Conservation (phyloP, 2,888 invertebrate genomes). For the Chorisops tibialis region DNA sequence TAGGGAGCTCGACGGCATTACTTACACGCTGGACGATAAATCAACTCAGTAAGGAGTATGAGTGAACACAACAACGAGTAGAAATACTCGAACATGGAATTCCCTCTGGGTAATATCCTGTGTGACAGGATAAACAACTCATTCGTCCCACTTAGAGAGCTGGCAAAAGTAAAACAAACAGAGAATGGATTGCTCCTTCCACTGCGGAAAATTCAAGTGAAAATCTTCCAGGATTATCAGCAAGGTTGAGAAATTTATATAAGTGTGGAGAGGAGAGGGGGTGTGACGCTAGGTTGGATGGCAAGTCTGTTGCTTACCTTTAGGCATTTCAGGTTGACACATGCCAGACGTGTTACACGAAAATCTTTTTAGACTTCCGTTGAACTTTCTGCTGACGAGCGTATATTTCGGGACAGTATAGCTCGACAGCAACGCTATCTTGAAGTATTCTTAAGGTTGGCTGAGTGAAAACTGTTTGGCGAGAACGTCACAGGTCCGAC, state of each 20-base stretch:
- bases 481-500: not conserved
- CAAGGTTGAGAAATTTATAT: slow-evolving; percentile 17
- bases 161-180: slow-evolving; percentile 18
- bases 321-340: slow-evolving; percentile 29
- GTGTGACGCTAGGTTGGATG: not conserved
- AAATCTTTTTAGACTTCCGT: slow-evolving; percentile 28
- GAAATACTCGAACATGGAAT: slow-evolving; percentile 14
- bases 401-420: too few species aligned
- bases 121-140: slow-evolving; percentile 31
- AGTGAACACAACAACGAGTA: slow-evolving; percentile 6
- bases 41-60: slow-evolving; percentile 11
- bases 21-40: slow-evolving; percentile 22
- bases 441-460: slow-evolving; percentile 1
- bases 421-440: slow-evolving; percentile 4
- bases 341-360: slow-evolving; percentile 30
- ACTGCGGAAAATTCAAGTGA: not conserved
- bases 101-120: slow-evolving; percentile 28
- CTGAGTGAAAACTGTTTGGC: too few species aligned
- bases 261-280: not conserved
- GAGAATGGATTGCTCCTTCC: not conserved
- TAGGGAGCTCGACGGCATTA: slow-evolving; percentile 18
- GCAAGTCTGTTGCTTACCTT: slow-evolving; percentile 27
- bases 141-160: slow-evolving; percentile 24
- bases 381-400: not conserved
- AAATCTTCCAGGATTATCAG: slow-evolving; percentile 16